These are phyloP conservation scores for Cryptotis parvus DNA, from an alignment of 2,113 vertebrate species.

Conservation along the genomic window DNA sequence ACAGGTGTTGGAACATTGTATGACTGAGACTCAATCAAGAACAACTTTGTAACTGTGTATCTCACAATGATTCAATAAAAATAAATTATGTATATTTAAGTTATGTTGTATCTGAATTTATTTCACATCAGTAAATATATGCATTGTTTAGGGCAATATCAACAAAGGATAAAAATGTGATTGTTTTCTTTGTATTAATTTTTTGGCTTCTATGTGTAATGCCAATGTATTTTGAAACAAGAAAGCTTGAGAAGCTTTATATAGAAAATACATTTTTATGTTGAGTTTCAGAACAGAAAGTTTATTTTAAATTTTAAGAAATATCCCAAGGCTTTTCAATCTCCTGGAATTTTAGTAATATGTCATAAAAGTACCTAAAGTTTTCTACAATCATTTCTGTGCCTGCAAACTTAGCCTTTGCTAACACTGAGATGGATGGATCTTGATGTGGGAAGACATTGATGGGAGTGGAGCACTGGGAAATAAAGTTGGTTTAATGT, in stretches of 20 bases:
- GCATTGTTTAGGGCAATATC: neutral
- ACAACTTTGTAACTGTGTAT: too few relatives aligned
- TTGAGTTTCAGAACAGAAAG: conserved; percentile 7
- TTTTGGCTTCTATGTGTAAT: neutral
- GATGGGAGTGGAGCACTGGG: neutral
- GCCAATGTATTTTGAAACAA: neutral
- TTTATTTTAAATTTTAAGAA: conserved; percentile 33
- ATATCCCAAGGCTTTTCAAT: neutral
- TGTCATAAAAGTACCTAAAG: neutral
- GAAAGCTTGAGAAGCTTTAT: neutral
- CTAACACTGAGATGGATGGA: neutral
- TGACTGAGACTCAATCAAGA: too few relatives aligned
- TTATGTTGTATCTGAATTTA: neutral
- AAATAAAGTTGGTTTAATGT: neutral
- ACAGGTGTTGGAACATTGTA: too few relatives aligned
- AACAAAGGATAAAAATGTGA: neutral
- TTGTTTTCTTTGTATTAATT: neutral
- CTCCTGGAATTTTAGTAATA: conserved; percentile 26
- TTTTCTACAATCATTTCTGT: neutral
- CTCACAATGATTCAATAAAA: neutral
- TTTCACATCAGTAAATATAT: neutral
- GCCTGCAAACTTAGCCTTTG: neutral
- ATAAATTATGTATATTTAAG: neutral
- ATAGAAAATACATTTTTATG: neutral
- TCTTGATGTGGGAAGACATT: neutral